Evolutionary conservation across 2,113 vertebrate genomes (phyloP), one percentile per base, ranked within the genome.

Genomic region (Xyliphius kryptos): DNA sequence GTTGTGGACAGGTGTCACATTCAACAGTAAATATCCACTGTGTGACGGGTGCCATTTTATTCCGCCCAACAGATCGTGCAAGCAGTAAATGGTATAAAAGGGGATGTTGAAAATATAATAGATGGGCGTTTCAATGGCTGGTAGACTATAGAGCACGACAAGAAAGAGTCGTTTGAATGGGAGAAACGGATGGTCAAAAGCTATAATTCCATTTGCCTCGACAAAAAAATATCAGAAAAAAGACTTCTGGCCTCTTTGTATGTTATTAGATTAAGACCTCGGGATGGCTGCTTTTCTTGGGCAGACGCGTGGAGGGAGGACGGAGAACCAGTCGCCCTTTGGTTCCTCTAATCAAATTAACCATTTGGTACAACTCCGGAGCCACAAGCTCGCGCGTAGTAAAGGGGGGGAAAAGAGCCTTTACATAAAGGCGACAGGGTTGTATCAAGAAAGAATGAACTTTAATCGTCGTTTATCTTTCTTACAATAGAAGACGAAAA

Each of bases 241-340:
- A 91, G 88, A 91, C 91, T 90, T 89, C 92, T 88, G 38, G 89
- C 89, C 91, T 89, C 90, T 95, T 93, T 90, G 88, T 84, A 79
- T 86, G 76, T 95, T 89, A 98, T 98, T 97, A 91, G 92, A 98
- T 98, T 97, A 97, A 91, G 92, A 86, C 89, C 84, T 90, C 82
- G 84, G 90, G 89, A 90, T 90, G 89, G 87, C 85, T 80, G 87
- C 86, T 87, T 89, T 86, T 78, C 77, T 83, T 79, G 83, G 85
- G 89, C 91, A 94, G 94, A 91, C 95, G 91, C 95, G 95, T 97
- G 95, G 91, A 94, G 87, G 89, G 91, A 90, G 89, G 91, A 90
- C 84, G 90, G 87, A 83, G 91, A 81, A 86, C 88, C 95, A 92
- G 92, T 96, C 92, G 93, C 90, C 89, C 91, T 92, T 92, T 94